Base-by-base conservation (phyloP, 1,140 invertebrate genomes). In the Zaprionus tsacasi region DNA sequence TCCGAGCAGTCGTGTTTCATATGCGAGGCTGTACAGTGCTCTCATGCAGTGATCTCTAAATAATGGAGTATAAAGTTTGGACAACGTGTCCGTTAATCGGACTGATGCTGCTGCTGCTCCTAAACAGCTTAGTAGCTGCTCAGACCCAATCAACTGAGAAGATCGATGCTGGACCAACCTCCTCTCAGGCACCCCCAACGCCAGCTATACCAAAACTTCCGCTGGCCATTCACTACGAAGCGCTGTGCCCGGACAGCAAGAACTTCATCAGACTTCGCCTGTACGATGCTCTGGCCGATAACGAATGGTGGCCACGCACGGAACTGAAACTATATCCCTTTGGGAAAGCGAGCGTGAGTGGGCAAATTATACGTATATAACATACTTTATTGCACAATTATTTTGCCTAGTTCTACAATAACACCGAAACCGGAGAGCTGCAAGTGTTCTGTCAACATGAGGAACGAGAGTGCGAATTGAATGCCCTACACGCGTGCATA, bases 271-370 rank as follows among this genome's bases (percentile, higher is more conserved):
- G 81, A 0, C 79, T 76, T 17, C 63, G 85, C 6, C 64, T 92
- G 0, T 65, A 81, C 48, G 67, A 76, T 56, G 73, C 86, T 2
- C 74, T 91, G 27, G 33, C 21, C 1, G 66, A 85, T 6, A 81
- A 92, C 21, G 56, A 79, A 25, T 79, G 85, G 74, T 77, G 87
- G 74, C 48, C 73, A 3, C 57, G 72, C 56, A 86, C 75, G 0
- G 81, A 92, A 13, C 69, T 92, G 1, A 77, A 91, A 61, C 69
- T 92, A 5, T 79, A 91, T 58, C 91, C 91, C n/a, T 92, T 90
- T 43, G 91, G 91, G 27, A 92, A 92, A 64, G 91, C 90, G 1
- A 70, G 65, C 15, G 91, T 92, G 66, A 88, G 90, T 79, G 33
- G 15, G 6, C 10, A 3, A 8, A 52, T 21, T 21, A 21, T 21